phyloP scores from a whole-genome alignment of 2,797 vertebrate genomes.

The Enteromius fasciolatus region DNA sequence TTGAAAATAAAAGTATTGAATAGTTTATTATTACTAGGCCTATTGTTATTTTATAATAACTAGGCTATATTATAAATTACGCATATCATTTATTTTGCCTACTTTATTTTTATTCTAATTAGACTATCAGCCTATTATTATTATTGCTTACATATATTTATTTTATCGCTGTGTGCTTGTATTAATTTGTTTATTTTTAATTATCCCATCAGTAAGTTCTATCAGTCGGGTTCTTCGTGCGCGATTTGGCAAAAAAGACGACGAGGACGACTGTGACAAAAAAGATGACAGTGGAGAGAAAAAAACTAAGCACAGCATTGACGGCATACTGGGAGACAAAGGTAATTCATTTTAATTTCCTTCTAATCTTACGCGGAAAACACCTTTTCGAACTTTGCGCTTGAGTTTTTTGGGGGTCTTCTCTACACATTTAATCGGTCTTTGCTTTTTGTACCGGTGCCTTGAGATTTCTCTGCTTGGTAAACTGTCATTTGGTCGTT shows the following conservation, averaged over 20 bases:
- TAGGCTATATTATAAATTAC: conserved; percentile 17
- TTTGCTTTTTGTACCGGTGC: conserved; percentile 29
- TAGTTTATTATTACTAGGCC: conserved; percentile 10
- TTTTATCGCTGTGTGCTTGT: background rate
- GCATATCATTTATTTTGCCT: background rate
- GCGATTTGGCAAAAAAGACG: conserved; percentile 95
- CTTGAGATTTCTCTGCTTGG: conserved; percentile 53
- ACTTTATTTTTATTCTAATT: conserved; percentile 9
- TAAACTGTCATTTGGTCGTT: conserved; percentile 62
- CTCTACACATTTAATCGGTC: background rate
- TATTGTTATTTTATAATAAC: background rate
- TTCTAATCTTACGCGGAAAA: background rate
- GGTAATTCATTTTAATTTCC: conserved; percentile 75
- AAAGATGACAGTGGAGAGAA: conserved; percentile 93
- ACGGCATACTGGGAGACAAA: conserved; percentile 96
- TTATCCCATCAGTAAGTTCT: conserved; percentile 87
- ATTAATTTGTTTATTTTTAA: conserved; percentile 9
- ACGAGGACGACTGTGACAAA: conserved; percentile 90
- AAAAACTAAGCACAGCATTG: conserved; percentile 96
- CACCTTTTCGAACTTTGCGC: background rate
- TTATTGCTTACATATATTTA: background rate
- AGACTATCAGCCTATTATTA: background rate
- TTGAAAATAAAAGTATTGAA: background rate
- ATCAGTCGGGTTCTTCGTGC: conserved; percentile 96
- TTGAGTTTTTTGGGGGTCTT: background rate